Evolutionary conservation across 2,888 invertebrate species (phyloP).

Genomic region (Aleiodes testaceus): DNA sequence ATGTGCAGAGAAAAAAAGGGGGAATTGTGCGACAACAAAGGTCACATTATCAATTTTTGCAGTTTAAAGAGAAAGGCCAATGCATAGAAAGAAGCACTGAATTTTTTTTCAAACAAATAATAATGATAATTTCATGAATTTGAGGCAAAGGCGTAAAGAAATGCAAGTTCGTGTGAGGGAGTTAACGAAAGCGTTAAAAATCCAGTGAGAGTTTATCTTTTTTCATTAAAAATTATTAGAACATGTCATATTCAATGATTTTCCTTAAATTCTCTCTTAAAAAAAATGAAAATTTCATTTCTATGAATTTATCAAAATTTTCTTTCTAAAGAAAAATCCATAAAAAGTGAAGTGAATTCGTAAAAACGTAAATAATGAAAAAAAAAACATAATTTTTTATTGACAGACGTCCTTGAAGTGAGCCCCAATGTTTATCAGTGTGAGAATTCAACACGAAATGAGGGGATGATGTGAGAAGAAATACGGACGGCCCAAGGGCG

Average conservation of each 20-base stretch:
- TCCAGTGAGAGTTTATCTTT: slow-evolving; percentile 40
- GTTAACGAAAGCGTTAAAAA: slow-evolving; percentile 45
- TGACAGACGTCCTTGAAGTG: no score
- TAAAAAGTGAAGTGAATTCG: background rate
- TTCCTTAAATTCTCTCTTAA: background rate
- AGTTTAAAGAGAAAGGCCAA: slow-evolving; percentile 6
- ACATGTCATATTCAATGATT: slow-evolving; percentile 35
- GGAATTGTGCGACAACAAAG: slow-evolving; percentile 23
- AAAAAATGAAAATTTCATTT: slow-evolving; percentile 1
- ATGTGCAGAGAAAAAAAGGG: background rate
- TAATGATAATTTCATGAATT: background rate
- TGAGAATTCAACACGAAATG: slow-evolving; percentile 1
- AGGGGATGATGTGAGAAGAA: slow-evolving; percentile 36
- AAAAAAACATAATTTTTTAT: no score
- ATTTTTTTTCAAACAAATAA: slow-evolving; percentile 8
- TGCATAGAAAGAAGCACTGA: background rate
- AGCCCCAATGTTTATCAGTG: no score
- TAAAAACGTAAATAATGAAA: no score
- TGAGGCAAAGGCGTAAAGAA: background rate
- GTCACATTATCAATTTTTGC: slow-evolving; percentile 42
- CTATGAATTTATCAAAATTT: background rate
- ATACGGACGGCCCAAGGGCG: slow-evolving; percentile 33
- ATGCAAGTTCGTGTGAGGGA: slow-evolving; percentile 24
- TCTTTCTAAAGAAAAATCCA: background rate
- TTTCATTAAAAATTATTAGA: slow-evolving; percentile 38